Base-by-base conservation (phyloP, 2,113 vertebrate genomes). In the Deroptyus accipitrinus region DNA sequence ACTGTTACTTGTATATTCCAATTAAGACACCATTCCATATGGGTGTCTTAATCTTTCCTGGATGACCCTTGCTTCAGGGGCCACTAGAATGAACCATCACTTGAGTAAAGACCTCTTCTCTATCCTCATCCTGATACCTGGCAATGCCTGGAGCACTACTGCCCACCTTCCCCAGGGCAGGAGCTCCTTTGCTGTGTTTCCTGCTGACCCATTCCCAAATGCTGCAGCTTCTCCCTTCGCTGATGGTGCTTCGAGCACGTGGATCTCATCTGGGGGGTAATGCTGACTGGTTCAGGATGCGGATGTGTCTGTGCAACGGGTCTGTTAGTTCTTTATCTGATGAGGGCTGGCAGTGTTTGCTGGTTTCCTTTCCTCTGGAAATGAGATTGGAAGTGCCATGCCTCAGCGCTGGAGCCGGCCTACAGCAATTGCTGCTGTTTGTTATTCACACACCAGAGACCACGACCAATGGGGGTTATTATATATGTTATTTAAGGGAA, bases 361-460 rank as follows among this genome's bases (percentile, higher is more conserved):
- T 90, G 96, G 86, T 83, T 95, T 96, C 85, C 72, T 86, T 20
- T 77, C 59, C 64, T 19, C 35, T 6, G 22, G 79, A 96, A 75
- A 92, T 94, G 82, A 94, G 90, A 25, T n/a, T 76, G 63, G 66
- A 86, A 94, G 67, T 30, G 57, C 6, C 0, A 1, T 73, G 44
- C 20, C 39, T 77, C 35, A 37, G 55, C 63, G 72, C 33, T 52
- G 35, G 62, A 79, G 52, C 57, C 1, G 0, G 18, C 31, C 55
- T 74, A 61, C 0, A 1, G 23, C 74, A 31, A 16, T 30, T 1
- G 1, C 62, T 82, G 80, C 68, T 51, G n/a, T 83, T 87, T 79
- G 62, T 83, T 88, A 85, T 83, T 90, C 92, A 86, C 68, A 42
- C 55, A 39, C n/a, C 22, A 77, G 68, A 80, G 79, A 88, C 27